phyloP scores from a whole-genome alignment of 2,113 vertebrate genomes.

The Alexandromys fortis region DNA sequence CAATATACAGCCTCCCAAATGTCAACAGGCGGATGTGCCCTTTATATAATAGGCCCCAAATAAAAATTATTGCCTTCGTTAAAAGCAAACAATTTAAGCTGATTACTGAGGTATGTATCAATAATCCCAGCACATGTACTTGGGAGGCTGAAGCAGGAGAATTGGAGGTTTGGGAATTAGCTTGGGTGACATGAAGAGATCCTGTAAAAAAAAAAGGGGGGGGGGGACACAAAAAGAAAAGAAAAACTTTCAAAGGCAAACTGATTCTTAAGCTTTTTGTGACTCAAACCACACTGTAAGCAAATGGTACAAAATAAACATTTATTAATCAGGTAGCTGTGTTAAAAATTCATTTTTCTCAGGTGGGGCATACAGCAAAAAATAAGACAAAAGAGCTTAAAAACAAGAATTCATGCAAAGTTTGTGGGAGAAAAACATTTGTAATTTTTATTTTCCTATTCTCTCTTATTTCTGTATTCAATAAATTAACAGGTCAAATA shows the following conservation, averaged over 20 bases:
- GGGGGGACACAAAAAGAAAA: neutral
- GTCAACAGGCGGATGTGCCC: neutral
- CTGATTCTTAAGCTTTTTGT: neutral
- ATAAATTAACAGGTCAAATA: neutral
- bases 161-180: neutral
- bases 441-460: neutral
- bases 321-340: neutral
- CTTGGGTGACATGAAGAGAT: neutral
- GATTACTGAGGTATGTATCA: neutral
- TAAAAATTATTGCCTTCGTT: constrained; percentile 13
- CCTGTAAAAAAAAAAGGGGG: neutral
- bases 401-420: neutral
- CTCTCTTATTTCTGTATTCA: neutral
- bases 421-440: constrained; percentile 36
- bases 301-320: neutral
- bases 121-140: neutral
- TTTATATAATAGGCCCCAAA: constrained; percentile 8
- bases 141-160: neutral
- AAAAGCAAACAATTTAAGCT: constrained; percentile 3
- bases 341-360: constrained; percentile 40
- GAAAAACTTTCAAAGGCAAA: neutral
- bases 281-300: neutral
- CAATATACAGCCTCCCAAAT: constrained; percentile 5
- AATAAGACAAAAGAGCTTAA: constrained; percentile 8
- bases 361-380: neutral